Conservation (phyloP, 1,140 invertebrate species). For the Belonocnema kinseyi region DNA sequence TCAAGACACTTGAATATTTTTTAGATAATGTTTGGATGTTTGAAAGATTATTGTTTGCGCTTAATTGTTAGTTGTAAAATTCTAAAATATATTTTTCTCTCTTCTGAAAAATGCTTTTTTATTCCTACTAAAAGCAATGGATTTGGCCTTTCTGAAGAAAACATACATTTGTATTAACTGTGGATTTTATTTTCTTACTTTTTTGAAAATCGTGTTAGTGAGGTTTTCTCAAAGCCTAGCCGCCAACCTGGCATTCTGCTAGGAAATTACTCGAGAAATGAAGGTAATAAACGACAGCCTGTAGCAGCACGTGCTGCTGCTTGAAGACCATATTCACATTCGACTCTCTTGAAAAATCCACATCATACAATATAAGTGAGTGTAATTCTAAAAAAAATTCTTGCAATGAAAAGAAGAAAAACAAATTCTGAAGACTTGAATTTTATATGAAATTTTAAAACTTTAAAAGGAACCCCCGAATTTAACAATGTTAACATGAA, state of each 20-base stretch:
- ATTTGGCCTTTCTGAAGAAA: neutral
- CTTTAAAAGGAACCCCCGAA: slow-evolving; percentile 27
- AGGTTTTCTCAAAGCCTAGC: slow-evolving; percentile 40
- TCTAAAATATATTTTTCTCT: no score
- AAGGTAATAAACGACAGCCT: slow-evolving; percentile 49
- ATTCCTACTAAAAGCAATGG: no score
- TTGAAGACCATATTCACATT: slow-evolving; percentile 47
- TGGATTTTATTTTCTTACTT: slow-evolving; percentile 39
- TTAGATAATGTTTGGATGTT: no score
- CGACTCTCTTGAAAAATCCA: slow-evolving; percentile 31
- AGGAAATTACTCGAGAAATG: slow-evolving; percentile 48
- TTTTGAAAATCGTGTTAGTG: slow-evolving; percentile 31
- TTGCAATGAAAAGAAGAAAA: slow-evolving; percentile 38
- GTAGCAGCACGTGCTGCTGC: slow-evolving; percentile 53
- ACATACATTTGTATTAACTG: neutral
- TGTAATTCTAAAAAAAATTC: neutral
- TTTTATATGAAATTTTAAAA: slow-evolving; percentile 36
- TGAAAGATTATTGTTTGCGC: no score
- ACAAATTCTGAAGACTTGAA: slow-evolving; percentile 32
- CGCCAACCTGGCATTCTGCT: slow-evolving; percentile 38
- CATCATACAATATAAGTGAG: slow-evolving; percentile 42
- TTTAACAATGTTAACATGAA: no score
- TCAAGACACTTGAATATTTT: no score
- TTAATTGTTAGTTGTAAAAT: no score
- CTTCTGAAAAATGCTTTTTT: no score